A percentile compares a stretch with the other conserved stretches of the same genome.
These are phyloP conservation scores for Eristalis intricaria DNA, from an alignment of 2,888 invertebrate species.

Conservation along the genomic window DNA sequence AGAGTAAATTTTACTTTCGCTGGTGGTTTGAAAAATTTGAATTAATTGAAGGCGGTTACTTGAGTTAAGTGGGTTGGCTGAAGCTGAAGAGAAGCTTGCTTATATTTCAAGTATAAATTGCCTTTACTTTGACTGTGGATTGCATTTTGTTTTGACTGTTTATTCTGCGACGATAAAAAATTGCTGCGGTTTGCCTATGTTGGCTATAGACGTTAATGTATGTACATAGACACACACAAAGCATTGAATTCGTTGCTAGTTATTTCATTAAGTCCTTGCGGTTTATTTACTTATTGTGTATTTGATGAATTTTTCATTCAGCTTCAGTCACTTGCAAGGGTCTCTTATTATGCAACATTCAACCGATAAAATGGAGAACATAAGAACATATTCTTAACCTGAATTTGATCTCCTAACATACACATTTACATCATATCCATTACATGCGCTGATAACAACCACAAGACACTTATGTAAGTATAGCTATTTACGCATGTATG, in stretches of 20 bases:
- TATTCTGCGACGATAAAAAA: not conserved
- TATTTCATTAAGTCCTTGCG: not conserved
- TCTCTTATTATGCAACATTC: not conserved
- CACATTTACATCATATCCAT: too few relatives aligned
- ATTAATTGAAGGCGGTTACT: slow-evolving; percentile 42
- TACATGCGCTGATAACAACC: too few relatives aligned
- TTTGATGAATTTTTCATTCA: not conserved
- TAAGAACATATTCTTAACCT: too few relatives aligned
- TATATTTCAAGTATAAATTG: slow-evolving; percentile 38
- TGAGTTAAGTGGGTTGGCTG: slow-evolving; percentile 42
- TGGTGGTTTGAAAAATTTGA: slow-evolving; percentile 45
- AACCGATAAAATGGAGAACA: too few relatives aligned
- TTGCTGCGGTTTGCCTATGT: not conserved
- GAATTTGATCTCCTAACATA: too few relatives aligned
- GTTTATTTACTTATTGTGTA: not conserved
- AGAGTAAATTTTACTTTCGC: slow-evolving; percentile 51
- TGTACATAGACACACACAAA: not conserved
- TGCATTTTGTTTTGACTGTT: slow-evolving; percentile 27
- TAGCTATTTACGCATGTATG: too few relatives aligned
- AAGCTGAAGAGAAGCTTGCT: not conserved
- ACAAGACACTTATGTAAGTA: too few relatives aligned
- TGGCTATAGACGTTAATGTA: not conserved
- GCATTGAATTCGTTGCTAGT: not conserved
- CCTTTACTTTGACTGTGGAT: slow-evolving; percentile 15
- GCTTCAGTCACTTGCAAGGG: not conserved